Evolutionary conservation across 2,888 invertebrate species (phyloP), one percentile per base, ranked within the genome.

Genomic region (Campaea margaritaria): DNA sequence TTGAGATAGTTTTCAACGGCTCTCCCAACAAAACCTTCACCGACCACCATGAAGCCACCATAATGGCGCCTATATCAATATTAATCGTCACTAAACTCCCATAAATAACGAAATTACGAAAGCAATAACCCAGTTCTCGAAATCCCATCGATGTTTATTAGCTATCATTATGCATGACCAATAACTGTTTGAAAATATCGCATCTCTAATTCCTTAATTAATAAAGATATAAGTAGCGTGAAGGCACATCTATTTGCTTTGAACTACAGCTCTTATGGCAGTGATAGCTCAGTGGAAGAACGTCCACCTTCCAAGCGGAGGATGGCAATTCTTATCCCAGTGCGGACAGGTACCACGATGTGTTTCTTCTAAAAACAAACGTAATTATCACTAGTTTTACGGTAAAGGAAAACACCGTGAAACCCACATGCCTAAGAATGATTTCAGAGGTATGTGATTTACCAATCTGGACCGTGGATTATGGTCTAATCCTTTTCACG

Each of bases 51-150:
- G 54, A 39, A 50, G 27, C 31, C n/a, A 13, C 45, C 49, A 46
- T 54, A 59, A 59, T 59, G 59, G 59, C 34, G 54, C 10, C 49
- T 50, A 54, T 50, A 54, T 50, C 59, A 50, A 59, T 54, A 59
- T 59, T 54, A 59, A 59, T 59, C 54, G 53, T 27, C 46, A 14
- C 49, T 49, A 59, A 54, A 53, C 27, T 14, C 13, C 28, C 44
- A 54, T 59, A 59, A 59, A 59, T 59, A 59, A 59, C 59, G 45
- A 49, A 53, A 59, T 59, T 54, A 49, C 58, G 52, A 59, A 59
- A 54, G 49, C 52, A 50, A 48, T 54, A 59, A 50, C 59, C 59
- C 50, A 59, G 43, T 59, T 59, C 31, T 14, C 39, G 45, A 34
- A 59, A 59, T 59, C 34, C 54, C 53, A 49, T 59, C 44, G 39